These are phyloP conservation scores for Polydrusus pterygomalis DNA, from an alignment of 2,888 invertebrate genomes.

Conservation along the genomic window DNA sequence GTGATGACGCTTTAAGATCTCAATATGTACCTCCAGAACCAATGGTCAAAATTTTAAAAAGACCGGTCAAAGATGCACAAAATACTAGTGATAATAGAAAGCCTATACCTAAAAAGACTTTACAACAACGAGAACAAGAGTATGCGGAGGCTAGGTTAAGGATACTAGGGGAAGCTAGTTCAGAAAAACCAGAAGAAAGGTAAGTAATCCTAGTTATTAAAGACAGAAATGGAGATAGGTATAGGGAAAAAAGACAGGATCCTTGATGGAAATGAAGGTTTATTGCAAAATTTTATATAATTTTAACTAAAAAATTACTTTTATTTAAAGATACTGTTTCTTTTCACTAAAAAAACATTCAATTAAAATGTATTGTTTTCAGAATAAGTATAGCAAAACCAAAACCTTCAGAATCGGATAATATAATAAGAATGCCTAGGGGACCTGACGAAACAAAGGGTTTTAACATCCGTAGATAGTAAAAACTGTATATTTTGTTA, in stretches of 20 bases:
- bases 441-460: conserved; percentile 88
- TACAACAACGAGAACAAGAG: conserved; percentile 93
- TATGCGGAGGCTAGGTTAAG: conserved; percentile 94
- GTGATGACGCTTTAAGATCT: conserved; percentile 86
- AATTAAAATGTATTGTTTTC: conserved; percentile 50
- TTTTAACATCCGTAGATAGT: conserved; percentile 81
- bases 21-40: conserved; percentile 87
- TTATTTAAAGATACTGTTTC: too few relatives aligned
- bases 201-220: conserved; percentile 32
- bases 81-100: conserved; percentile 79
- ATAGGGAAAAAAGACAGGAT: too few relatives aligned
- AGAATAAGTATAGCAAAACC: conserved; percentile 68
- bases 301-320: too few relatives aligned
- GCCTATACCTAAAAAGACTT: conserved; percentile 85
- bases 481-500: conserved; percentile 58
- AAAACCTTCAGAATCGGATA: conserved; percentile 57
- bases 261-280: too few relatives aligned
- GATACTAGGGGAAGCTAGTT: conserved; percentile 91
- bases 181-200: conserved; percentile 80
- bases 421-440: conserved; percentile 82
- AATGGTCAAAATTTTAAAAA: conserved; percentile 88
- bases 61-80: conserved; percentile 75
- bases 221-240: too few relatives aligned
- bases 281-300: too few relatives aligned
- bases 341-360: too few relatives aligned